Evolutionary conservation across 64 coral and sea anemone genomes (phyloP).

Genomic region (Stichodactyla mertensii): DNA sequence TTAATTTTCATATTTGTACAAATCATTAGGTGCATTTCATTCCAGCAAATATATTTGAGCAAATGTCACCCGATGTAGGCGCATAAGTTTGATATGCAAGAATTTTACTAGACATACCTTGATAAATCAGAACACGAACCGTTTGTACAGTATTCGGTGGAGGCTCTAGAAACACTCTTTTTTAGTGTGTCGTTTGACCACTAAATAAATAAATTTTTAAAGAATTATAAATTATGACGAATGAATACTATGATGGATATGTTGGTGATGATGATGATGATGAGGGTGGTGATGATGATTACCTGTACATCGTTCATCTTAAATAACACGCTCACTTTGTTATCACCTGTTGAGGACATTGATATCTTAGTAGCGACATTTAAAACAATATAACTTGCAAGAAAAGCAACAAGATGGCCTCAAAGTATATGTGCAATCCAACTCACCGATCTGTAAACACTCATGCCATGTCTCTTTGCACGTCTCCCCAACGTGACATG

Average conservation of each 20-base stretch:
- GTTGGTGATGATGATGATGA: too few species aligned
- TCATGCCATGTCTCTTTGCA: not conserved
- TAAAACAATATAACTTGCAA: not conserved
- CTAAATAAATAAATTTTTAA: not conserved
- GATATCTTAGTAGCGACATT: not conserved
- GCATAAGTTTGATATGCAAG: too few species aligned
- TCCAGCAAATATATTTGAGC: too few species aligned
- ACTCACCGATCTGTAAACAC: not conserved
- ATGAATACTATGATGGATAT: not conserved
- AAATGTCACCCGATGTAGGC: too few species aligned
- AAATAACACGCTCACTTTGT: constrained; percentile 8
- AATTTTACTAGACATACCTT: not conserved
- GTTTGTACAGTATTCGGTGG: not conserved
- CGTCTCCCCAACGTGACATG: not conserved
- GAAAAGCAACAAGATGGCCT: too few species aligned
- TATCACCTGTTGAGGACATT: not conserved
- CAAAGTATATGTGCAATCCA: not conserved
- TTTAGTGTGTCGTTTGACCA: not conserved
- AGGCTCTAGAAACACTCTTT: not conserved
- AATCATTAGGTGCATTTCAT: too few species aligned
- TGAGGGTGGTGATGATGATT: not conserved
- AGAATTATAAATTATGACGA: not conserved
- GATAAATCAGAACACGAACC: not conserved
- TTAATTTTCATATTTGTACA: too few species aligned
- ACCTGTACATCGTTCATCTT: not conserved